Evolutionary conservation across 2,113 vertebrate species (phyloP), one percentile per base, ranked within the genome.

Genomic region (Halichoerus grypus): DNA sequence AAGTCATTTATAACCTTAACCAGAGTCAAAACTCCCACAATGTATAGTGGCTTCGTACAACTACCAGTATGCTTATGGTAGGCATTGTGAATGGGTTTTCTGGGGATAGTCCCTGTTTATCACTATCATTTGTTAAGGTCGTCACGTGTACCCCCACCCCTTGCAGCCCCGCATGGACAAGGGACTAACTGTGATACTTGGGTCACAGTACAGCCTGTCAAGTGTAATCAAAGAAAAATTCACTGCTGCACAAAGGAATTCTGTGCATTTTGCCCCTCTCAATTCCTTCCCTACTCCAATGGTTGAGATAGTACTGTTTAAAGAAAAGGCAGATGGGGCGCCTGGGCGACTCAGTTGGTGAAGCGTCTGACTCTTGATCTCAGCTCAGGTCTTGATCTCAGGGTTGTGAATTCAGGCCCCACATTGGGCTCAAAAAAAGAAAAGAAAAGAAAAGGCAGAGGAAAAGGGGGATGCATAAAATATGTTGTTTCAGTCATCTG

Each of bases 401-500:
- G n/a, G 67, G 18, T 36, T 10, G 33, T 69, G 67, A 69, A n/a
- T 36, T 69, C 33, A 69, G 4, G n/a, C 67, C 18, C 67, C 67
- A 69, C 18, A 36, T 3, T 2, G 18, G 67, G 18, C 67, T 69
- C 8, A 36, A 36, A 69, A 69, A 59, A 59, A 59, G 57, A 59
- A 53, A 59, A 24, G 21, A 22, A 59, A 59, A 93, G 88, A 84
- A 92, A 98, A 85, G 61, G 6, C 15, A 87, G 31, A 39, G 36
- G 22, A 26, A 26, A 65, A 80, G 21, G 33, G 51, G 39, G 36
- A 8, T 46, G 24, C 42, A 57, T 91, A 93, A 61, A 63, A 16
- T 69, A 24, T 33, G 0, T 77, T n/a, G 79, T 71, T 96, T 96
- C 79, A 94, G 33, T 94, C 91, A 96, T 97, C 84, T 72, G 4